Percentiles rank a stretch among this genome's conserved stretches.
These are phyloP conservation scores for Actinostola sp. DNA, from an alignment of 92 coral and sea anemone species.

Conservation along the genomic window DNA sequence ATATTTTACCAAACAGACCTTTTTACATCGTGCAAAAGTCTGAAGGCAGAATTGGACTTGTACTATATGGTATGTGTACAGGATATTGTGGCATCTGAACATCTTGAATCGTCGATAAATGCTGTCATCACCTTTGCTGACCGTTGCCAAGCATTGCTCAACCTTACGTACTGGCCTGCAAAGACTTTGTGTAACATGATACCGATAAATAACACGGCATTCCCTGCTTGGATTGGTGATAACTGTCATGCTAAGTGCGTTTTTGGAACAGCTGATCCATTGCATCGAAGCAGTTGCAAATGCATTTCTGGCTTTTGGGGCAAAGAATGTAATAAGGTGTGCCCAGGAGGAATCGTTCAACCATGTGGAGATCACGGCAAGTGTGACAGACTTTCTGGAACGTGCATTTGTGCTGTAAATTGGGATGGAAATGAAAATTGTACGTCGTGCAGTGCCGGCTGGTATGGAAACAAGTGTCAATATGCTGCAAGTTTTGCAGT, in stretches of 20 bases:
- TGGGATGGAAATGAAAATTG: constrained; percentile 59
- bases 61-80: constrained; percentile 52
- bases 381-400: constrained; percentile 50
- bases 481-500: constrained; percentile 25
- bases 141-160: constrained; percentile 53
- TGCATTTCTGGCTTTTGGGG: constrained; percentile 68
- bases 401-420: constrained; percentile 53
- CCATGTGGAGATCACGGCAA: constrained; percentile 60
- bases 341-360: constrained; percentile 56
- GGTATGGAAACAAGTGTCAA: constrained; percentile 62
- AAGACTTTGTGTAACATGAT: constrained; percentile 53
- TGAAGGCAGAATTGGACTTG: constrained; percentile 49
- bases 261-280: constrained; percentile 44
- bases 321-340: constrained; percentile 48
- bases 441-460: constrained; percentile 43
- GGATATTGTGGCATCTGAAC: constrained; percentile 37
- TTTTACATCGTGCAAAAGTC: constrained; percentile 36
- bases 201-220: constrained; percentile 1
- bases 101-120: constrained; percentile 31
- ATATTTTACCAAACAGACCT: constrained; percentile 53
- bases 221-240: constrained; percentile 68
- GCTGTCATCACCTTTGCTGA: constrained; percentile 61
- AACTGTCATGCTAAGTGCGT: constrained; percentile 51
- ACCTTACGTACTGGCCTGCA: constrained; percentile 62
- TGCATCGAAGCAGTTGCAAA: constrained; percentile 30